These are phyloP conservation scores for Arge pagana DNA, from an alignment of 2,888 invertebrate genomes.

Conservation along the genomic window DNA sequence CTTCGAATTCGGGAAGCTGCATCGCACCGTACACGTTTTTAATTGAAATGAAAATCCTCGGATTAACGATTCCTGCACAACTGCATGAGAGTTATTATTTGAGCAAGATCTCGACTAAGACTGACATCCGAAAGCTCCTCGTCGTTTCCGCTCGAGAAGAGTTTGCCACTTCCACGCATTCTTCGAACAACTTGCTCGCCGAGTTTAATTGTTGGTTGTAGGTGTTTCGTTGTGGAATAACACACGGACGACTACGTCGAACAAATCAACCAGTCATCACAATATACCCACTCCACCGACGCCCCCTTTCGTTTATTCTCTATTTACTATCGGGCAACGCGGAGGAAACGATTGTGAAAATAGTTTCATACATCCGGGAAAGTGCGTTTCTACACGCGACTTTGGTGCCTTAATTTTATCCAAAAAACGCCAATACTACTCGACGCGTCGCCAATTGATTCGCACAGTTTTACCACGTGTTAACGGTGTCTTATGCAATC, in stretches of 20 bases:
- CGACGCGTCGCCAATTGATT: not conserved
- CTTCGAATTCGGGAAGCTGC: not conserved
- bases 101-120: conserved; percentile 46
- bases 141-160: conserved; percentile 25
- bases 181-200: not conserved
- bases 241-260: conserved; percentile 5
- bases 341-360: conserved; percentile 18
- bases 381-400: conserved; percentile 13
- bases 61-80: conserved; percentile 11
- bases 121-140: conserved; percentile 37
- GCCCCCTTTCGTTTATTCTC: not conserved
- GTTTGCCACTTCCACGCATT: conserved; percentile 32
- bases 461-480: not conserved
- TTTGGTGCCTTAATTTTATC: not conserved
- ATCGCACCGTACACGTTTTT: conserved; percentile 14
- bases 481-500: not conserved
- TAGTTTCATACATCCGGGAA: conserved; percentile 17
- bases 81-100: conserved; percentile 44
- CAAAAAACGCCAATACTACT: not conserved
- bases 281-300: not conserved
- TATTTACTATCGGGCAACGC: not conserved
- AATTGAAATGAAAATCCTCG: conserved; percentile 22
- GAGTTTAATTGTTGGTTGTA: conserved; percentile 8
- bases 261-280: conserved; percentile 12
- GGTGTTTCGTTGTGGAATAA: conserved; percentile 17